A percentile compares a stretch with the other conserved stretches of the same genome.
Conservation (phyloP, 2,797 vertebrate species). For the Pangasius sanitwongsei region DNA sequence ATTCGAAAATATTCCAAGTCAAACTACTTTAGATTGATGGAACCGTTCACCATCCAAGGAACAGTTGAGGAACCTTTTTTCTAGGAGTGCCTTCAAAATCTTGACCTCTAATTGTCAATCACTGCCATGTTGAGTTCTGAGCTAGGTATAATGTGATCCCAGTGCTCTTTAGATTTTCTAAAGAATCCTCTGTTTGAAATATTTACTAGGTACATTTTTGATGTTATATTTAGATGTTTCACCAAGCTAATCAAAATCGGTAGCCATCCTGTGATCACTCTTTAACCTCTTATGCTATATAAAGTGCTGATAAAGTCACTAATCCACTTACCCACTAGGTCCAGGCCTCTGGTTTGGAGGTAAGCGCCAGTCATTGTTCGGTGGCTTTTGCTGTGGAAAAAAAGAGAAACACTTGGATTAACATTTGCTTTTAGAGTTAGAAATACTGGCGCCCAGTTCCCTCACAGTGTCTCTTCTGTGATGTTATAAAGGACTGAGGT, state of each 20-base stretch:
- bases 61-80: not conserved
- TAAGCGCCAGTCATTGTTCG: constrained; percentile 87
- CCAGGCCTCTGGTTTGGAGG: constrained; percentile 87
- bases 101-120: not conserved
- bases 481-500: not conserved
- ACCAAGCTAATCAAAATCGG: not conserved
- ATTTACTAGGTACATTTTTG: not conserved
- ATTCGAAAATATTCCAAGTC: not conserved
- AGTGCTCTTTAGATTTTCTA: constrained; percentile 9
- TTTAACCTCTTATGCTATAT: not conserved
- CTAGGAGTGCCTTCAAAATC: not conserved
- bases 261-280: not conserved
- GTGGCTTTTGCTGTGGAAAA: constrained; percentile 78
- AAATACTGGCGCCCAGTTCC: not conserved
- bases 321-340: constrained; percentile 82
- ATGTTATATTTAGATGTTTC: not conserved
- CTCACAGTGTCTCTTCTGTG: not conserved
- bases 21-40: not conserved
- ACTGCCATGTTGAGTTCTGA: not conserved
- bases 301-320: not conserved
- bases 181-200: not conserved
- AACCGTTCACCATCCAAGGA: not conserved
- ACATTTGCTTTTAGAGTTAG: not conserved
- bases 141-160: not conserved
- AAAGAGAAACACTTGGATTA: not conserved